phyloP scores from a whole-genome alignment of 2,888 invertebrate species.

The Drosophila robusta region DNA sequence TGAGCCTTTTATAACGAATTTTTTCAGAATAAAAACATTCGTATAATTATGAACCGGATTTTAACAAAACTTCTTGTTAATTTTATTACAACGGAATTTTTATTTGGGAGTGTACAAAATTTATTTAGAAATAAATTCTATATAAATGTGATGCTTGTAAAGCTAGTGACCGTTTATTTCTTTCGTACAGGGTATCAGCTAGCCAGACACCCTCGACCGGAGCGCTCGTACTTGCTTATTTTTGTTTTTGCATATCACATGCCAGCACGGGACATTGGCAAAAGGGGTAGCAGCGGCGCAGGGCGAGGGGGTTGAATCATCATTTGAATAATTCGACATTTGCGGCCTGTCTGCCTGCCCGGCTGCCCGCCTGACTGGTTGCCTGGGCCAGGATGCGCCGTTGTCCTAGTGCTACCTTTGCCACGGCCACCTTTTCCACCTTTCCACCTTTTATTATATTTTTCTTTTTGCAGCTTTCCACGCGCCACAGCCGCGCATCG shows the following conservation, averaged over 20 bases:
- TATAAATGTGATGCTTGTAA: no score
- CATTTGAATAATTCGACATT: slow-evolving; percentile 79
- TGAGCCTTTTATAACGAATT: no score
- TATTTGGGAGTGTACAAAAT: no score
- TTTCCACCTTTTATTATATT: slow-evolving; percentile 24
- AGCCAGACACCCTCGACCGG: background rate
- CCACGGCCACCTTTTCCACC: slow-evolving; percentile 30
- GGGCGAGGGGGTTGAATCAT: slow-evolving; percentile 75
- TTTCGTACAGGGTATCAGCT: background rate
- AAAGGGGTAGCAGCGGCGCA: slow-evolving; percentile 42
- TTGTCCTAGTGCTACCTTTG: slow-evolving; percentile 30
- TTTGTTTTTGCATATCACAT: slow-evolving; percentile 68
- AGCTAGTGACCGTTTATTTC: no score
- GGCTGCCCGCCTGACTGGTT: slow-evolving; percentile 8
- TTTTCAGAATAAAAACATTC: no score
- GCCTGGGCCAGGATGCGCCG: slow-evolving; percentile 8
- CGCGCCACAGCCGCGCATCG: slow-evolving; percentile 74
- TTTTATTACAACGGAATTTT: no score
- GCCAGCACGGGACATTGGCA: slow-evolving; percentile 38
- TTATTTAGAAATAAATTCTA: no score
- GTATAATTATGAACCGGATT: no score
- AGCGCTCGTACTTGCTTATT: slow-evolving; percentile 9
- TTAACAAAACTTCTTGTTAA: no score
- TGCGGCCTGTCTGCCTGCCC: slow-evolving; percentile 64
- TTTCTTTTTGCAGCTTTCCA: slow-evolving; percentile 68